Percentiles rank a stretch among this genome's conserved stretches.
These are phyloP conservation scores for Dynastes tityus DNA, from an alignment of 2,888 invertebrate genomes.

Conservation along the genomic window DNA sequence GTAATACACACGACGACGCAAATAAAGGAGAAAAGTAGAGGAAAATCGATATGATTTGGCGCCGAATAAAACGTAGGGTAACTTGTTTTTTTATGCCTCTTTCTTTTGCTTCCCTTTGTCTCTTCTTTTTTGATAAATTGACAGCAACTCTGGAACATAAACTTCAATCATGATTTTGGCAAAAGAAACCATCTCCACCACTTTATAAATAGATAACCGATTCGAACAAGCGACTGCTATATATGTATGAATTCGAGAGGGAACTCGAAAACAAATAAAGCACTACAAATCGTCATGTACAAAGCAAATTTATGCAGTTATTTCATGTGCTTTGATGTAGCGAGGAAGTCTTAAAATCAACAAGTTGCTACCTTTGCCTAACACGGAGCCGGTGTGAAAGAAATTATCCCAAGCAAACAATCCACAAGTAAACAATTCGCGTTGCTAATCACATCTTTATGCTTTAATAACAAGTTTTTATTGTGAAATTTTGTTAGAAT, in stretches of 20 bases:
- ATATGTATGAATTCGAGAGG: not conserved
- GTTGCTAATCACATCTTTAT: too few relatives aligned
- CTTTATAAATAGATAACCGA: constrained; percentile 7
- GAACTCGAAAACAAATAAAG: not conserved
- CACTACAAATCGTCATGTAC: not conserved
- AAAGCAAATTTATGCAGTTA: not conserved
- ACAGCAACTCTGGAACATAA: constrained; percentile 8
- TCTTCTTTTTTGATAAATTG: constrained; percentile 43
- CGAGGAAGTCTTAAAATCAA: constrained; percentile 9
- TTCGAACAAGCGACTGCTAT: not conserved
- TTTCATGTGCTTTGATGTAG: not conserved
- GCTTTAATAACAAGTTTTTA: too few relatives aligned
- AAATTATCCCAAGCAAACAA: not conserved
- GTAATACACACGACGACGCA: constrained; percentile 40
- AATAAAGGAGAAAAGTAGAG: constrained; percentile 31
- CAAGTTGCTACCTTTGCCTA: constrained; percentile 15
- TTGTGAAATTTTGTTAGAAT: too few relatives aligned
- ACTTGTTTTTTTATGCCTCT: constrained; percentile 23
- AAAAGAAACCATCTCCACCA: not conserved
- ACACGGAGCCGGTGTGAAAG: not conserved
- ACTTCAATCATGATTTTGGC: constrained; percentile 20
- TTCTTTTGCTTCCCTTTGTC: not conserved
- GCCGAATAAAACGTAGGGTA: constrained; percentile 43
- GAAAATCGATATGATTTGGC: constrained; percentile 49
- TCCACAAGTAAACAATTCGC: too few relatives aligned